Evolutionary conservation across 2,888 invertebrate species (phyloP), one percentile per base, ranked within the genome.

Genomic region (Lithophane leautieri): DNA sequence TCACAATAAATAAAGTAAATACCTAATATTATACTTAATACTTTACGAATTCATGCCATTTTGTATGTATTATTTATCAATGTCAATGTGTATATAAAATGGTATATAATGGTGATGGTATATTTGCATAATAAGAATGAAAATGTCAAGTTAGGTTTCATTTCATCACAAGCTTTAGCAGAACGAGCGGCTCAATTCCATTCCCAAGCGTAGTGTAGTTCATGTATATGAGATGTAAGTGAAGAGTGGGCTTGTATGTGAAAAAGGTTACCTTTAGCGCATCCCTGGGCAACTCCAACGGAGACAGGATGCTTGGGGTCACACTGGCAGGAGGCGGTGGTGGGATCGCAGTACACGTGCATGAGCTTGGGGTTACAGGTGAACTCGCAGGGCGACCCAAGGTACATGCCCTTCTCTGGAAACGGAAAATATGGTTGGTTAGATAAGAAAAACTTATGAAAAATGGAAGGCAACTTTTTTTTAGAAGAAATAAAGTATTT

Each of bases 261-360:
- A 2, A 25, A 25, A 60, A 16, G 16, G 7, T 14, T 95, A 98
- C 98, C 98, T 97, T 98, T 98, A 92, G 98, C 98, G 94, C 98
- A 98, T 90, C 98, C 98, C 89, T 97, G 98, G 87, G 97, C 97
- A 87, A 97, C 97, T 79, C 98, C 98, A 86, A 98, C 97, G 90
- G 97, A 97, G 88, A 98, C 98, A n/a, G 98, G 98, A 94, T 98
- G 98, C 90, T 97, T 98, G 90, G 98, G 97, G 90, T 98, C 98
- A 94, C 98, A 98, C 92, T 98, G 97, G 95, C 98, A 98, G 83
- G 97, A 95, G 77, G 97, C 96, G 74, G 97, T 97, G 88, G 96
- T 94, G 76, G 97, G 97, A 94, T 98, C 98, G 94, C 98, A 98
- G 96, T 95, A 97, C 90, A 98, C 98, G 95, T 98, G 98, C 90